Conservation (phyloP, 1,140 invertebrate species). For the Chionoecetes opilio region DNA sequence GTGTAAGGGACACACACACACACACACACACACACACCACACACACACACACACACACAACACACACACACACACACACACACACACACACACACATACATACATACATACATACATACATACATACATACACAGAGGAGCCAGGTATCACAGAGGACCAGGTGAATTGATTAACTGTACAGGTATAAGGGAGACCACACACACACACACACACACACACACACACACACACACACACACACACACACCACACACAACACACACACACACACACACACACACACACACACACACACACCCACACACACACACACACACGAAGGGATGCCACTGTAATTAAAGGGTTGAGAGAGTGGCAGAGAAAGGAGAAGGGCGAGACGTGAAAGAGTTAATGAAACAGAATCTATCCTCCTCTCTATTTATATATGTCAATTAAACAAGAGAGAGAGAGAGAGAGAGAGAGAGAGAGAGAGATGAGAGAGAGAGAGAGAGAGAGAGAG, state of each 20-base stretch:
- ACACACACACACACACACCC: conserved; percentile 45
- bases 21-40: conserved; percentile 2
- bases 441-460: neutral
- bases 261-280: conserved; percentile 35
- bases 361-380: neutral
- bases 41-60: neutral
- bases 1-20: conserved; percentile 41
- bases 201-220: conserved; percentile 43
- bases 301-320: conserved; percentile 35
- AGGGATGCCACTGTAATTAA: neutral
- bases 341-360: neutral
- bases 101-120: conserved; percentile 41
- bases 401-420: no score
- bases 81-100: conserved; percentile 13
- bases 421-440: no score
- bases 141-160: neutral
- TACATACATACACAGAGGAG: neutral
- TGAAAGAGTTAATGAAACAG: no score
- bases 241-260: neutral
- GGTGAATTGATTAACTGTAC: neutral
- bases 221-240: neutral
- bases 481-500: conserved; percentile 40
- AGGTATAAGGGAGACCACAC: conserved; percentile 9
- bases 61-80: conserved; percentile 3
- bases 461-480: conserved; percentile 36